Evolutionary conservation across 2,113 vertebrate genomes (phyloP).

Genomic region (Etheostoma cragini): DNA sequence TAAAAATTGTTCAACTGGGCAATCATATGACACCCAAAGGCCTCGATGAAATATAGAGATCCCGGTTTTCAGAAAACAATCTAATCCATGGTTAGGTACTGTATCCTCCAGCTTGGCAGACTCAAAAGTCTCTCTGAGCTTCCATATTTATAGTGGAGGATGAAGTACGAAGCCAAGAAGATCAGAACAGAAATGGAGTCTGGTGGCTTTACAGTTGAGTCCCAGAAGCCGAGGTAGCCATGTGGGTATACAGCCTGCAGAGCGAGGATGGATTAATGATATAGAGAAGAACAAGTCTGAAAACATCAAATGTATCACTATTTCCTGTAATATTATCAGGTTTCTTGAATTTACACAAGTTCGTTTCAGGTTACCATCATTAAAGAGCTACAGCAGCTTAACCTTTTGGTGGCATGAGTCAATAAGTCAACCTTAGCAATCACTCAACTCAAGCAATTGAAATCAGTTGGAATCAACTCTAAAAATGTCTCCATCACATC

Average conservation of each 20-base stretch:
- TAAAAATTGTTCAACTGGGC: constrained; percentile 26
- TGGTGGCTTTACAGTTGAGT: background rate
- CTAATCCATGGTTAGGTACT: background rate
- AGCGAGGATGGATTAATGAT: background rate
- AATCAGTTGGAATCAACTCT: background rate
- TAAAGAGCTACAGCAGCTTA: background rate
- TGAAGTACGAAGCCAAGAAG: background rate
- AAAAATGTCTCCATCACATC: constrained; percentile 17
- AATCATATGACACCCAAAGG: constrained; percentile 6
- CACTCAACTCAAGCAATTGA: background rate
- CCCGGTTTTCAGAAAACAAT: constrained; percentile 4
- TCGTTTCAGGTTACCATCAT: background rate
- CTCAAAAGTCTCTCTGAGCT: background rate
- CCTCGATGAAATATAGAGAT: background rate
- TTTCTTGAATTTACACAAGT: background rate
- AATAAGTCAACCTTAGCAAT: constrained; percentile 15
- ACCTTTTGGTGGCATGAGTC: background rate
- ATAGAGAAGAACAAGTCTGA: background rate
- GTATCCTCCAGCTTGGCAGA: constrained; percentile 7
- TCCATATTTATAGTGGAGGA: background rate
- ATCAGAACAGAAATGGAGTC: background rate
- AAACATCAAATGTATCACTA: background rate
- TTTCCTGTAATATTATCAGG: background rate
- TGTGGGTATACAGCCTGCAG: background rate
- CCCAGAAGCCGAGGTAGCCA: background rate